Evolutionary conservation across 1,140 invertebrate species (phyloP), one percentile per base, ranked within the genome.

Genomic region (Euura lappo): DNA sequence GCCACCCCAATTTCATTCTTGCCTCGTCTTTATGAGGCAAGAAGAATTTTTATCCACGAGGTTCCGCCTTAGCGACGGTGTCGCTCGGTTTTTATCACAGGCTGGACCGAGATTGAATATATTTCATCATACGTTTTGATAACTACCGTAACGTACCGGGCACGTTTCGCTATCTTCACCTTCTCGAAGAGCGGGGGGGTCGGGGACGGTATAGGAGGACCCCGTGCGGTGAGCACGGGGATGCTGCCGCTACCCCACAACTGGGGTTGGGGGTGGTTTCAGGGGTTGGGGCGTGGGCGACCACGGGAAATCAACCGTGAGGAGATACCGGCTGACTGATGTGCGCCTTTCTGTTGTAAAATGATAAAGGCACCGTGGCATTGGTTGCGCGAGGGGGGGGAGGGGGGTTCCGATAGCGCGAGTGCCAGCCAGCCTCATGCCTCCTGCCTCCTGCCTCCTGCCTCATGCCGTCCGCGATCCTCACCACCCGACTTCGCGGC

Each of bases 251-350:
- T 28, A 28, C 28, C 28, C 28, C 28, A 28, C 28, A 1, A 28
- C 28, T 28, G 28, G 28, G 28, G 28, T 28, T 28, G 28, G 28
- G 28, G 28, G 28, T 28, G 28, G 28, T 28, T 28, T 28, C 28
- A 28, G 28, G 28, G 78, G 77, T 78, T 78, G 80, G 79, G 76
- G 72, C 74, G 65, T 74, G 78, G 78, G 81, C 82, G 85, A 77
- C 85, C 83, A 86, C 85, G 84, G 87, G 86, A 87, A 88, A 88
- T 87, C 86, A 88, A 88, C 79, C 85, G 87, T 88, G 86, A 88
- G 87, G 84, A 87, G 87, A 88, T 88, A 88, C 83, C 85, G 83
- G 83, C 86, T 87, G 87, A 87, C 86, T 88, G 87, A 88, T 88
- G 87, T 85, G 86, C 86, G 83, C 86, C 85, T 87, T 87, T 87